phyloP scores from a whole-genome alignment of 2,113 vertebrate genomes.

The Aspiorhynchus laticeps region DNA sequence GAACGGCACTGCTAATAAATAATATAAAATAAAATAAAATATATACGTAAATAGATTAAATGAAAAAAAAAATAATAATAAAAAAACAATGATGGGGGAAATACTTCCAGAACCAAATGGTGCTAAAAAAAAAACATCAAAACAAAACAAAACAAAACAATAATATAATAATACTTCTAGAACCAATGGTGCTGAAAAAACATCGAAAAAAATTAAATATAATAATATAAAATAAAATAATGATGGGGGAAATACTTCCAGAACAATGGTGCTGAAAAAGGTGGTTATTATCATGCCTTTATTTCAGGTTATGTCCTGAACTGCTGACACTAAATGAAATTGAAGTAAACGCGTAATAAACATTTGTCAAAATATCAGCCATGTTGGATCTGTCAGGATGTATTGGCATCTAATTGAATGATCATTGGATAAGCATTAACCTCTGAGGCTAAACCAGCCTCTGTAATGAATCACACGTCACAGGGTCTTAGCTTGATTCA shows the following conservation, averaged over 20 bases:
- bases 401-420: slow-evolving; percentile 35
- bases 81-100: no score
- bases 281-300: not conserved
- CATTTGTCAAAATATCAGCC: slow-evolving; percentile 18
- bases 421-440: slow-evolving; percentile 33
- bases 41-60: no score
- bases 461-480: slow-evolving; percentile 37
- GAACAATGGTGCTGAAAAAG: not conserved
- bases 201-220: no score
- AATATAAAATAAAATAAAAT: no score
- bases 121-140: not conserved
- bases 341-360: not conserved
- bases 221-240: not conserved
- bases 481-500: slow-evolving; percentile 6
- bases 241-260: not conserved
- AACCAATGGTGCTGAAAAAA: not conserved
- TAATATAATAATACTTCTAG: not conserved
- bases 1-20: no score
- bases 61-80: no score
- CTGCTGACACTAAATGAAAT: not conserved
- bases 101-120: no score
- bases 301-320: not conserved
- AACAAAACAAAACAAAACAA: not conserved
- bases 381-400: not conserved
- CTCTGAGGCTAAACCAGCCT: slow-evolving; percentile 10